phyloP scores from a whole-genome alignment of 2,113 vertebrate genomes.

The Trogon surrucura region DNA sequence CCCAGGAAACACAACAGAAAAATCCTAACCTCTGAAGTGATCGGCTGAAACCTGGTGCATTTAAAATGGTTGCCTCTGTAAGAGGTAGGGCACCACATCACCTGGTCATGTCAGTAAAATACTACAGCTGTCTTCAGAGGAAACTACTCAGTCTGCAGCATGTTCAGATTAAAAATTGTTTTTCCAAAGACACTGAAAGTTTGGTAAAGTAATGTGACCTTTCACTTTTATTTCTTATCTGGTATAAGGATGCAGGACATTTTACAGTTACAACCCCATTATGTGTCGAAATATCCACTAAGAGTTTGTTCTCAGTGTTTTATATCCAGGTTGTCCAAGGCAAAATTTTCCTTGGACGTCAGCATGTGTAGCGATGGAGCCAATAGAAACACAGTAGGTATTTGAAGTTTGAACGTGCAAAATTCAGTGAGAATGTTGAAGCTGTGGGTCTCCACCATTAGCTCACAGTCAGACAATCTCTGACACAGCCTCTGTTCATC shows the following conservation, averaged over 20 bases:
- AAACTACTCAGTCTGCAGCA: not conserved
- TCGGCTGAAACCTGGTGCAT: not conserved
- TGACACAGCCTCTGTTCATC: not conserved
- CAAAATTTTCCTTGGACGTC: not conserved
- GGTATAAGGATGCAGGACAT: not conserved
- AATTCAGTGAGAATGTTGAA: not conserved
- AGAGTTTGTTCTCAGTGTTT: not conserved
- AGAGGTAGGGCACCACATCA: not conserved
- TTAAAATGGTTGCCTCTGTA: not conserved
- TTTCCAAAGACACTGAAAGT: not conserved
- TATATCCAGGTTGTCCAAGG: not conserved
- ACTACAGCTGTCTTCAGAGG: not conserved
- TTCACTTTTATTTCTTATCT: not conserved
- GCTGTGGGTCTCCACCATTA: not conserved
- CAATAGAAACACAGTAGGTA: not conserved
- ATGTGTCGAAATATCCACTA: not conserved
- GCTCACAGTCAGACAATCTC: not conserved
- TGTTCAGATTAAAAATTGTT: not conserved
- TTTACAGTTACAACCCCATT: not conserved
- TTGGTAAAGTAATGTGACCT: not conserved
- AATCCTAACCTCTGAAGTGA: not conserved
- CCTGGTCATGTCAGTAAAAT: not conserved
- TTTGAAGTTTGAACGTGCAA: not conserved
- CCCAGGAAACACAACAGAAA: not conserved
- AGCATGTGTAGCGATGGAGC: not conserved